Percentiles rank a stretch among this genome's conserved stretches.
Evolutionary conservation across 2,888 invertebrate genomes (phyloP).

Genomic region (Stenodema calcarata): DNA sequence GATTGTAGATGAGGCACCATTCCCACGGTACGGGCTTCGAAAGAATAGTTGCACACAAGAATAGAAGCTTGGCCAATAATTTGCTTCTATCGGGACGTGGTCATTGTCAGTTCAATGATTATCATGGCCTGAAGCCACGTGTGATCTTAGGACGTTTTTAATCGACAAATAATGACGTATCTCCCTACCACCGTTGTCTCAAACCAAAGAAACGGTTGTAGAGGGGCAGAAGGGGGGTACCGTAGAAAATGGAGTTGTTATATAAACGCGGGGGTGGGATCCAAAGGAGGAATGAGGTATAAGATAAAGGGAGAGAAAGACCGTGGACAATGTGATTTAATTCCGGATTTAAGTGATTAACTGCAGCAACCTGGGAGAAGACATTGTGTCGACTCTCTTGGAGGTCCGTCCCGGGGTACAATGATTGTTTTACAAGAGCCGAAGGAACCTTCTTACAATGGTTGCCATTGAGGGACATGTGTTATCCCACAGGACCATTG

Average conservation of each 20-base stretch:
- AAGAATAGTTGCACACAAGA: background rate
- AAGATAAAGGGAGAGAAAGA: constrained; percentile 49
- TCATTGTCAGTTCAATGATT: constrained; percentile 14
- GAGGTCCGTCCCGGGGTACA: constrained; percentile 40
- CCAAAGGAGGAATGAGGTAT: constrained; percentile 25
- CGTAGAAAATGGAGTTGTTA: constrained; percentile 38
- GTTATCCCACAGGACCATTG: constrained; percentile 47
- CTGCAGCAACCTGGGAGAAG: constrained; percentile 36
- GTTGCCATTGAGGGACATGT: constrained; percentile 47
- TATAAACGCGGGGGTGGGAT: constrained; percentile 19
- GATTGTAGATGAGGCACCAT: background rate
- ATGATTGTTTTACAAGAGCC: constrained; percentile 48
- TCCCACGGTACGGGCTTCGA: constrained; percentile 6
- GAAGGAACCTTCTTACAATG: constrained; percentile 41
- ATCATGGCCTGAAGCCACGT: background rate
- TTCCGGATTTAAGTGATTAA: constrained; percentile 49
- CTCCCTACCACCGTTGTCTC: background rate
- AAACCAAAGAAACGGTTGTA: background rate
- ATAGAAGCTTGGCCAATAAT: constrained; percentile 18
- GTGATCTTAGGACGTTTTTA: background rate
- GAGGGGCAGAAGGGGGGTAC: too few species aligned
- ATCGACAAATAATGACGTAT: constrained; percentile 11
- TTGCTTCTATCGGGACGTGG: constrained; percentile 14
- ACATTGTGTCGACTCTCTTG: constrained; percentile 48
- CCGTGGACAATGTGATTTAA: constrained; percentile 49